These are phyloP conservation scores for Chelon labrosus DNA, from an alignment of 2,797 vertebrate species.

Conservation along the genomic window DNA sequence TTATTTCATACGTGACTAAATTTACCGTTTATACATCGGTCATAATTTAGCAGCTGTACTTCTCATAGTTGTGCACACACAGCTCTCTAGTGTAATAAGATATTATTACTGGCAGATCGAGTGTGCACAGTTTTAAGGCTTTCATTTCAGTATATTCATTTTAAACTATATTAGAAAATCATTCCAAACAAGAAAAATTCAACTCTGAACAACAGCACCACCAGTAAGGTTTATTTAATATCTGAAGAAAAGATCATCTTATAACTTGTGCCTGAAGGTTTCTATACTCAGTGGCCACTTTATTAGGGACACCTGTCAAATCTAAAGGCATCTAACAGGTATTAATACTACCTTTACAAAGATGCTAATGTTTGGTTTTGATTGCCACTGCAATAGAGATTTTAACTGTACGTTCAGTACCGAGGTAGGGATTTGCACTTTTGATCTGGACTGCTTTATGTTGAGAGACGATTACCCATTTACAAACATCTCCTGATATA, in stretches of 20 bases:
- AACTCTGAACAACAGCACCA: background rate
- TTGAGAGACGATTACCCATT: background rate
- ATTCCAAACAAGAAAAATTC: background rate
- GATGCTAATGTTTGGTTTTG: background rate
- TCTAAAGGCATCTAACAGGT: background rate
- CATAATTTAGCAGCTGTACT: background rate
- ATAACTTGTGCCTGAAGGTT: background rate
- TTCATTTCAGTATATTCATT: background rate
- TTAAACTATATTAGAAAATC: background rate
- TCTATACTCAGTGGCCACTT: background rate
- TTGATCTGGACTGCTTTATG: no score
- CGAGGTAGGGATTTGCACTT: background rate
- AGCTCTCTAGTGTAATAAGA: background rate
- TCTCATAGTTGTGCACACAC: no score
- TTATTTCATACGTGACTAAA: background rate
- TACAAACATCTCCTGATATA: no score
- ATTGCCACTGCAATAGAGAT: background rate
- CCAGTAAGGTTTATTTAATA: background rate
- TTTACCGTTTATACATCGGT: background rate
- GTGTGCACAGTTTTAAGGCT: background rate
- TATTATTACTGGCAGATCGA: background rate
- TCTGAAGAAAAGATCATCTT: background rate
- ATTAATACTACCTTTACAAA: background rate
- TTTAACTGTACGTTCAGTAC: background rate
- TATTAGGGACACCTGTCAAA: background rate